Evolutionary conservation across 2,113 vertebrate genomes (phyloP).

Genomic region (Pontoporia blainvillei): DNA sequence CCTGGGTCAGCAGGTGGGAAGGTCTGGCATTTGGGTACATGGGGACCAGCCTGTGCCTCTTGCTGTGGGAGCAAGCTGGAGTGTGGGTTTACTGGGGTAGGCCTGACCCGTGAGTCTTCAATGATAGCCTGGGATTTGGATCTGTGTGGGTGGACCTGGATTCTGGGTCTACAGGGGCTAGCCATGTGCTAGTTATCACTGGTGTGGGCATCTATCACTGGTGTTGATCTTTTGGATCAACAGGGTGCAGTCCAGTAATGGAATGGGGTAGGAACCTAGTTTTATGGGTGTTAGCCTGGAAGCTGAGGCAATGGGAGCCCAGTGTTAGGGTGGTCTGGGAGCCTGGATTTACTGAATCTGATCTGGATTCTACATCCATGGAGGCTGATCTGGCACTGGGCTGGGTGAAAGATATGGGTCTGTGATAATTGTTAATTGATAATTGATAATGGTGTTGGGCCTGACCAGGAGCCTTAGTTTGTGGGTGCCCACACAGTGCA

Average conservation of each 20-base stretch:
- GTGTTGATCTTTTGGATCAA: background rate
- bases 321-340: background rate
- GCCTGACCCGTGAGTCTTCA: background rate
- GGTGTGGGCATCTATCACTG: background rate
- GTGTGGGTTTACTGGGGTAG: background rate
- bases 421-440: background rate
- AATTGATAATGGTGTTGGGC: background rate
- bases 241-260: background rate
- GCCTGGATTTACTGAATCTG: background rate
- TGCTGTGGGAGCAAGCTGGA: too few species aligned
- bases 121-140: background rate
- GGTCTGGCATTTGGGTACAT: background rate
- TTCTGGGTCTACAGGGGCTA: background rate
- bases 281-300: background rate
- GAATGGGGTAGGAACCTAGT: too few species aligned
- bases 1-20: background rate
- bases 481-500: background rate
- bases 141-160: too few species aligned
- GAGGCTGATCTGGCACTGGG: background rate
- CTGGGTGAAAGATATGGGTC: background rate
- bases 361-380: background rate
- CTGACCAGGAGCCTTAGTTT: background rate
- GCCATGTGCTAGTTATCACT: background rate
- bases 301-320: background rate
- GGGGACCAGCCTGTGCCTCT: background rate